These are phyloP conservation scores for Ceratina calcarata DNA, from an alignment of 1,140 invertebrate genomes.

Conservation along the genomic window DNA sequence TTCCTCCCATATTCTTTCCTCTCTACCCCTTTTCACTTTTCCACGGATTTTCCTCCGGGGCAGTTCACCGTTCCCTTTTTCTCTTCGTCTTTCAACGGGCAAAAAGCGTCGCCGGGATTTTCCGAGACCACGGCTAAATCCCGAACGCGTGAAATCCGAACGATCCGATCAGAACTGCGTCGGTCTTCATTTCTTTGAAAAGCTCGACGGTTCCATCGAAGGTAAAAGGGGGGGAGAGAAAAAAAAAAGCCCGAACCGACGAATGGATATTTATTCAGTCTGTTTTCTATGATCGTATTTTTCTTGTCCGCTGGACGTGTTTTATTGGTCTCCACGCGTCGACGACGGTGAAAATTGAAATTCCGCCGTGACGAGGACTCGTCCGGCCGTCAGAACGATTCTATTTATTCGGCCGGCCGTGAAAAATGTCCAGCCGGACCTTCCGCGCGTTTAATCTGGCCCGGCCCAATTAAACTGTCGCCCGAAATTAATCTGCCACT, in stretches of 20 bases:
- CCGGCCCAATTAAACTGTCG: constrained; percentile 50
- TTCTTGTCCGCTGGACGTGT: background rate
- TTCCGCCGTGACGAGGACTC: constrained; percentile 33
- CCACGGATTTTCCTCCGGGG: background rate
- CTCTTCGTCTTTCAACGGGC: background rate
- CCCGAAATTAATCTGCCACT: constrained; percentile 53
- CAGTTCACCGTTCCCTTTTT: no score
- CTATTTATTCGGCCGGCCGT: constrained; percentile 48
- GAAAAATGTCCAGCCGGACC: constrained; percentile 48
- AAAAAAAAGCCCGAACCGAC: background rate
- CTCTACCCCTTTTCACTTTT: constrained; percentile 32
- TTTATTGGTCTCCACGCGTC: constrained; percentile 5
- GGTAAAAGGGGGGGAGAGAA: background rate
- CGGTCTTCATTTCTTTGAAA: background rate
- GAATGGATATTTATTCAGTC: background rate
- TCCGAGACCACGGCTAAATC: constrained; percentile 1
- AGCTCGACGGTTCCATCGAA: background rate
- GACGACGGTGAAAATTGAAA: constrained; percentile 46
- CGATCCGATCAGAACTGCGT: constrained; percentile 20
- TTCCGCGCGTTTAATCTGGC: constrained; percentile 40
- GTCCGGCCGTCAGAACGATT: constrained; percentile 33
- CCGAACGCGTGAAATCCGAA: background rate
- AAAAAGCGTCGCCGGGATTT: background rate
- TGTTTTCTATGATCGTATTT: constrained; percentile 1
- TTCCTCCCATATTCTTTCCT: background rate